Conservation (phyloP, 2,888 invertebrate genomes). For the Hoplodrina ambigua region DNA sequence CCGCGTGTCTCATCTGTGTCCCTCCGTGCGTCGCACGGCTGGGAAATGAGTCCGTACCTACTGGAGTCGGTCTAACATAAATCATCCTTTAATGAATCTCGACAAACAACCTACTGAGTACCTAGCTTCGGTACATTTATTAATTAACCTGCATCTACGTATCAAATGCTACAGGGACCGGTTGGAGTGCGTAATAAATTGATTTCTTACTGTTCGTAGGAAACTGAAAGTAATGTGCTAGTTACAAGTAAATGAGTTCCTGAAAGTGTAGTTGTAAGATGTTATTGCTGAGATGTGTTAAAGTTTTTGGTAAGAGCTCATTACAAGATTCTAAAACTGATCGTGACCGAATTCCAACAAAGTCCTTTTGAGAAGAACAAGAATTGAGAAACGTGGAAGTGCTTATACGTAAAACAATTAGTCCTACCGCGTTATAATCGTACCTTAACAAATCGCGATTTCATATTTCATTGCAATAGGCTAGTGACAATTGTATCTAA, state of each 20-base stretch:
- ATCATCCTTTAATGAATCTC: neutral
- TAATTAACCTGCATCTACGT: conserved; percentile 39
- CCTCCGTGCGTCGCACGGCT: neutral
- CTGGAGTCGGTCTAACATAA: neutral
- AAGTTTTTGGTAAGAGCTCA: neutral
- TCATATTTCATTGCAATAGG: conserved; percentile 1
- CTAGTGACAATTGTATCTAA: conserved; percentile 13
- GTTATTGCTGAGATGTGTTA: neutral
- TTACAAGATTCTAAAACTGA: neutral
- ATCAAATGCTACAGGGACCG: conserved; percentile 26
- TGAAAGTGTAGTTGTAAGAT: conserved; percentile 8
- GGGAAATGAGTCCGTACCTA: too few species aligned
- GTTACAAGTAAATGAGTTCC: conserved; percentile 26
- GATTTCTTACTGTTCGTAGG: conserved; percentile 33
- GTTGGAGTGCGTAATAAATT: conserved; percentile 38
- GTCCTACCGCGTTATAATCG: neutral
- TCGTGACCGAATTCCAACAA: neutral
- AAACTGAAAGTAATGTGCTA: conserved; percentile 28
- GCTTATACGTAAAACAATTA: neutral
- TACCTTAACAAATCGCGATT: conserved; percentile 6
- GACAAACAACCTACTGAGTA: neutral
- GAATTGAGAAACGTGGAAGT: conserved; percentile 18
- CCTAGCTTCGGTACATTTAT: conserved; percentile 23
- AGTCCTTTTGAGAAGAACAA: neutral
- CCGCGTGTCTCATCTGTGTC: neutral